Evolutionary conservation across 2,113 vertebrate species (phyloP).

Genomic region (Sphaerodactylus townsendi): DNA sequence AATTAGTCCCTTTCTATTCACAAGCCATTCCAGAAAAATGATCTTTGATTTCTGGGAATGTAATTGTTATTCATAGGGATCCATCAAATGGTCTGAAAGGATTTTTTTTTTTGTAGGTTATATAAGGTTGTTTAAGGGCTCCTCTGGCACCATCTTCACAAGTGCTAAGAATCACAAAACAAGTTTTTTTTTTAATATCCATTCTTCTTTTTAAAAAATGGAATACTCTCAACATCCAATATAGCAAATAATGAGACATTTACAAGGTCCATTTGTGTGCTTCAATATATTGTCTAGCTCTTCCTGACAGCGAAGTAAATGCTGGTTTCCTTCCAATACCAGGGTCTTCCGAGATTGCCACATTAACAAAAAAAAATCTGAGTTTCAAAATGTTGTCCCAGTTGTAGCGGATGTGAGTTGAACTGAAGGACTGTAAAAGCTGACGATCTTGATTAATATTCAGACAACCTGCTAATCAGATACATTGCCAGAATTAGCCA

Average conservation of each 20-base stretch:
- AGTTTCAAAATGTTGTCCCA: background rate
- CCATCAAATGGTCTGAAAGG: conserved; percentile 8
- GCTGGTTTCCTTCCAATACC: background rate
- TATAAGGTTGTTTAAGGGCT: conserved; percentile 13
- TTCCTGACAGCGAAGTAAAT: background rate
- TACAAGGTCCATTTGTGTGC: background rate
- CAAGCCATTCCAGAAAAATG: conserved; percentile 29
- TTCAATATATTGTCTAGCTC: background rate
- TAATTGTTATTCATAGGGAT: conserved; percentile 29
- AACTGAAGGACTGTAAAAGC: background rate
- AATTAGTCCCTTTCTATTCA: conserved; percentile 30
- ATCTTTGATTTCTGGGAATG: conserved; percentile 37
- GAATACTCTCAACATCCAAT: conserved; percentile 10
- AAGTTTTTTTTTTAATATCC: background rate
- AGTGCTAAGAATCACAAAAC: conserved; percentile 9
- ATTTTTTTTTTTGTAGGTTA: conserved; percentile 15
- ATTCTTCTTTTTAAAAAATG: background rate
- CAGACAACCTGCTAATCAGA: background rate
- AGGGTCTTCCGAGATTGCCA: background rate
- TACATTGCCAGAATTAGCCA: no score
- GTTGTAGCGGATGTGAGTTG: background rate
- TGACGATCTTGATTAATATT: background rate
- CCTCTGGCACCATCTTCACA: conserved; percentile 16
- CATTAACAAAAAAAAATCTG: background rate
- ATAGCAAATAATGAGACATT: background rate